Base-by-base conservation (phyloP, 2,888 invertebrate genomes). In the Linyphia triangularis region DNA sequence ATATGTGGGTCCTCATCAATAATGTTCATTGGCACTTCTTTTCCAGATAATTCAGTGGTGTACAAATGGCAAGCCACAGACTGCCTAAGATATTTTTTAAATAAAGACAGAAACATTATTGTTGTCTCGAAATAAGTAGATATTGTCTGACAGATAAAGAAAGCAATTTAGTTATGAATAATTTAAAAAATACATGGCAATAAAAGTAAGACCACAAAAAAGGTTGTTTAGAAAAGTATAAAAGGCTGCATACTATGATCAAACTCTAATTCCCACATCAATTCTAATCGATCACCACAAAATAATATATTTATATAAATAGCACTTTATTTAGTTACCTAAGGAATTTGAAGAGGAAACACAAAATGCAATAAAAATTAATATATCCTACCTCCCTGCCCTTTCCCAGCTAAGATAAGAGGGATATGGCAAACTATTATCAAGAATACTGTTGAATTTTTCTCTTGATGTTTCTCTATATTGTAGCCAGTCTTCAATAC, bases 11-110 rank as follows among this genome's bases (percentile, higher is more conserved):
- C 86, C n/a, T 75, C 79, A 33, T 78, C 72, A 16, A 61, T 37
- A n/a, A 72, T 40, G 43, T 61, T 59, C 2, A 69, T 10, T 13
- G 43, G 10, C 16, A 67, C 86, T 67, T 81, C 73, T 43, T 59
- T 63, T 3, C 37, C 57, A 28, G 33, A 59, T n/a, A 82, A 24
- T 75, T 88, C 86, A 40, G 59, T 33, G 13, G 81, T 73, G 16
- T 88, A 88, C 5, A 67, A 30, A 26, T 88, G 86, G 28, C 79
- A 75, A 5, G 67, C 81, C 10, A 81, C 16, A 28, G 26, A 59
- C 2, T 73, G 67, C 51, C 86, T 79, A n/a, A n/a, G n/a, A n/a
- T n/a, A n/a, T n/a, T n/a, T n/a, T n/a, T n/a, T n/a, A n/a, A n/a
- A n/a, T n/a, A n/a, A n/a, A n/a, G n/a, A n/a, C n/a, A n/a, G n/a